Percentiles rank a stretch among this genome's conserved stretches.
Evolutionary conservation across 2,888 invertebrate genomes (phyloP).

Genomic region (Stegophylla sp.): DNA sequence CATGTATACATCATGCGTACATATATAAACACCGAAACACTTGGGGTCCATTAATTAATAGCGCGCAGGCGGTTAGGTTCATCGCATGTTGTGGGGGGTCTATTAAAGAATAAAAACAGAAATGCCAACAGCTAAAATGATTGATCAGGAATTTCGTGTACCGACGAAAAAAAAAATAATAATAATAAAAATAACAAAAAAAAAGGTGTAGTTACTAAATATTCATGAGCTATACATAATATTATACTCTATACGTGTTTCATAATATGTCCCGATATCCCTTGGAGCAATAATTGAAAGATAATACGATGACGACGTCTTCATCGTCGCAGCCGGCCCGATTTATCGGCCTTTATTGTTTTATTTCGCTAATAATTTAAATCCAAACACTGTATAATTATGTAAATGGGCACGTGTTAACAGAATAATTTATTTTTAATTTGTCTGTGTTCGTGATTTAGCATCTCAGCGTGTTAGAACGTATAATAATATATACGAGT

Average conservation of each 20-base stretch:
- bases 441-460: slow-evolving; percentile 72
- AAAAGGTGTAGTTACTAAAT: slow-evolving; percentile 55
- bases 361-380: slow-evolving; percentile 43
- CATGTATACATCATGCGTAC: not conserved
- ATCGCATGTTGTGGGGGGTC: slow-evolving; percentile 51
- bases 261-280: slow-evolving; percentile 36
- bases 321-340: slow-evolving; percentile 32
- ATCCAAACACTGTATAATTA: slow-evolving; percentile 44
- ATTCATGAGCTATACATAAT: slow-evolving; percentile 52
- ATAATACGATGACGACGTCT: slow-evolving; percentile 34
- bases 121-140: slow-evolving; percentile 59
- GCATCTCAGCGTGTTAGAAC: slow-evolving; percentile 64
- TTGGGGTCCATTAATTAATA: slow-evolving; percentile 57
- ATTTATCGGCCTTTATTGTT: slow-evolving; percentile 52
- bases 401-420: slow-evolving; percentile 52
- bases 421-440: slow-evolving; percentile 69
- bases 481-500: too few species aligned
- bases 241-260: too few species aligned
- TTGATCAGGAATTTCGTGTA: slow-evolving; percentile 56
- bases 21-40: slow-evolving; percentile 5
- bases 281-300: slow-evolving; percentile 45
- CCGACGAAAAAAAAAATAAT: not conserved
- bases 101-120: slow-evolving; percentile 34
- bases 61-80: slow-evolving; percentile 48
- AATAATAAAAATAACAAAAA: not conserved